These are phyloP conservation scores for Parascotia fuliginaria DNA, from an alignment of 2,888 invertebrate species.

Conservation along the genomic window DNA sequence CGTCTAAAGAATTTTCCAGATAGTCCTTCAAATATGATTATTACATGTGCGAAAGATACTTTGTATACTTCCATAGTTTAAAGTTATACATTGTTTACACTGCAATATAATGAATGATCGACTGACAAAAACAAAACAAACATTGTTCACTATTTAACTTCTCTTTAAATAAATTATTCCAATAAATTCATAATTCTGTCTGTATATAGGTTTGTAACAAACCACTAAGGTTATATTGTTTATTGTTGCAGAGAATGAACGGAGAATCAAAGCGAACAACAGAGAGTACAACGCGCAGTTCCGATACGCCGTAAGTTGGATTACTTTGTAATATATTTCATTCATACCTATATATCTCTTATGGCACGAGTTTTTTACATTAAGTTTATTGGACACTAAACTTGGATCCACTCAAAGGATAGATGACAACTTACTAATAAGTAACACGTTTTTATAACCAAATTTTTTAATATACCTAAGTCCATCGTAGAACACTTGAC, in stretches of 20 bases:
- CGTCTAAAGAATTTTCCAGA: neutral
- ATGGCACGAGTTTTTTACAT: no score
- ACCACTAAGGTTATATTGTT: slow-evolving; percentile 42
- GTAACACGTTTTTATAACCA: no score
- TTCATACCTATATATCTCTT: no score
- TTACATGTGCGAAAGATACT: neutral
- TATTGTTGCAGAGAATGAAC: slow-evolving; percentile 95
- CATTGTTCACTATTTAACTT: slow-evolving; percentile 17
- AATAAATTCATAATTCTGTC: slow-evolving; percentile 32
- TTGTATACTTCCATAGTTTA: neutral
- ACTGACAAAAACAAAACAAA: slow-evolving; percentile 16
- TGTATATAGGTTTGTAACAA: slow-evolving; percentile 30
- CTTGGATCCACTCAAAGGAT: no score
- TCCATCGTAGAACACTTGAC: no score
- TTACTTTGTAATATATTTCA: neutral
- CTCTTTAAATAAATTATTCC: slow-evolving; percentile 21
- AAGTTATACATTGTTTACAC: neutral
- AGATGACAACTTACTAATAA: no score
- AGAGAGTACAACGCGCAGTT: slow-evolving; percentile 98
- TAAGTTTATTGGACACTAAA: no score
- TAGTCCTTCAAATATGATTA: slow-evolving; percentile 2
- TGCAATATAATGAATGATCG: slow-evolving; percentile 6
- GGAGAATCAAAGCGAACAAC: slow-evolving; percentile 98
- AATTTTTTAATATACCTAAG: no score
- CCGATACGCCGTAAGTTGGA: slow-evolving; percentile 97